Evolutionary conservation across 1,140 invertebrate species (phyloP).

Genomic region (Idris sp.): DNA sequence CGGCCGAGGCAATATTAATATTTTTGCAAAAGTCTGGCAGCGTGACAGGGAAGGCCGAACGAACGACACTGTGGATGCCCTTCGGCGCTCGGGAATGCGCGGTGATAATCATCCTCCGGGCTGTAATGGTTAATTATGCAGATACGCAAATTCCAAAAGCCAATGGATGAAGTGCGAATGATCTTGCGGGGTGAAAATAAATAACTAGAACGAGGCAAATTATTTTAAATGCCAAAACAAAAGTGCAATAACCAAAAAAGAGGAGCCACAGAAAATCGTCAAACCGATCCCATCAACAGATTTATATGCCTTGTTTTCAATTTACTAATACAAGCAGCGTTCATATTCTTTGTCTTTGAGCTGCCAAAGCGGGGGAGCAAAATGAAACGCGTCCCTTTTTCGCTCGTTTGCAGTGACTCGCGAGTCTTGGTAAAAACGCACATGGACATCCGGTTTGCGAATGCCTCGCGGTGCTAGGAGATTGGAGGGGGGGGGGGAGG

Average conservation of each 20-base stretch:
- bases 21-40: conserved; percentile 33
- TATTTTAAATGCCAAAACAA: conserved; percentile 1
- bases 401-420: conserved; percentile 44
- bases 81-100: conserved; percentile 29
- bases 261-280: too few species aligned
- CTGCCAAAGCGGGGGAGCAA: conserved; percentile 43
- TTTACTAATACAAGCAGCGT: too few species aligned
- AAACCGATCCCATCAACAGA: too few species aligned
- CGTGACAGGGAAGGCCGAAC: conserved; percentile 52
- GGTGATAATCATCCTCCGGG: conserved; percentile 54
- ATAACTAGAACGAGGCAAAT: conserved; percentile 12
- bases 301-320: too few species aligned
- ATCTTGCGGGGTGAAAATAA: conserved; percentile 38
- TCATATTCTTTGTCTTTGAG: conserved; percentile 6
- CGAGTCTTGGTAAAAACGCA: conserved; percentile 58
- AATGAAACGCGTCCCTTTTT: conserved; percentile 60
- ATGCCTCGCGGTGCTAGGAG: conserved; percentile 60
- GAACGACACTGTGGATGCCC: conserved; percentile 45
- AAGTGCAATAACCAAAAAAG: too few species aligned
- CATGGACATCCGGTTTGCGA: conserved; percentile 63
- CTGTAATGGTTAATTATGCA: conserved; percentile 62
- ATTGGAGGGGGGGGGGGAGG: too few species aligned
- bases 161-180: conserved; percentile 48
- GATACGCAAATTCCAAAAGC: conserved; percentile 59
- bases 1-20: conserved; percentile 41